Evolutionary conservation across 2,888 invertebrate species (phyloP).

Genomic region (Crematogaster levior): DNA sequence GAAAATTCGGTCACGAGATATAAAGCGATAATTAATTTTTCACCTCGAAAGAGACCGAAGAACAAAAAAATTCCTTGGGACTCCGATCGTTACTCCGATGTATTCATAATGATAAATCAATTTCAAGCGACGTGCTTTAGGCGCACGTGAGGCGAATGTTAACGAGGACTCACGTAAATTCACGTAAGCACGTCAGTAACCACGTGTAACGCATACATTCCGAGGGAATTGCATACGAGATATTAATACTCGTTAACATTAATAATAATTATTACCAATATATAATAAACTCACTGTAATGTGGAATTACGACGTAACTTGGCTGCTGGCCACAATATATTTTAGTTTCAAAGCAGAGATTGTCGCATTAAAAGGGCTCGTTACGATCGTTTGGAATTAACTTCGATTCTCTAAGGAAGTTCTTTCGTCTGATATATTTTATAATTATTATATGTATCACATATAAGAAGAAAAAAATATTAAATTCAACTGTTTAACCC

Average conservation of each 20-base stretch:
- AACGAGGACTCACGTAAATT: constrained; percentile 16
- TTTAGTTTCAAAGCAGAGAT: constrained; percentile 17
- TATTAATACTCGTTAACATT: not conserved
- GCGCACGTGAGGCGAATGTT: constrained; percentile 57
- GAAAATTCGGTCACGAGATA: not conserved
- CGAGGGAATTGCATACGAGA: not conserved
- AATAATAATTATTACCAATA: constrained; percentile 12
- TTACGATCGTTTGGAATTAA: not conserved
- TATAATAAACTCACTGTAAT: not conserved
- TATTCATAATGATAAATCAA: constrained; percentile 65
- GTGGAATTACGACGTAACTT: constrained; percentile 8
- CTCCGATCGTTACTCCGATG: constrained; percentile 54
- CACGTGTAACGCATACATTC: not conserved
- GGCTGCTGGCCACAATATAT: constrained; percentile 12
- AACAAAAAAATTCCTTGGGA: constrained; percentile 12
- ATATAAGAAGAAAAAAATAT: not conserved
- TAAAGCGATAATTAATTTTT: not conserved
- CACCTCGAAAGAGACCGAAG: not conserved
- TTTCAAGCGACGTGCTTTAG: constrained; percentile 44
- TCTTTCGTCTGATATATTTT: not conserved
- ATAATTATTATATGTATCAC: not conserved
- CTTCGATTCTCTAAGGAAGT: not conserved
- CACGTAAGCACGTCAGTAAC: not conserved
- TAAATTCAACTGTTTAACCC: not conserved
- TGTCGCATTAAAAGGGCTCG: not conserved